phyloP scores from a whole-genome alignment of 2,113 vertebrate genomes.

The Gobius niger region DNA sequence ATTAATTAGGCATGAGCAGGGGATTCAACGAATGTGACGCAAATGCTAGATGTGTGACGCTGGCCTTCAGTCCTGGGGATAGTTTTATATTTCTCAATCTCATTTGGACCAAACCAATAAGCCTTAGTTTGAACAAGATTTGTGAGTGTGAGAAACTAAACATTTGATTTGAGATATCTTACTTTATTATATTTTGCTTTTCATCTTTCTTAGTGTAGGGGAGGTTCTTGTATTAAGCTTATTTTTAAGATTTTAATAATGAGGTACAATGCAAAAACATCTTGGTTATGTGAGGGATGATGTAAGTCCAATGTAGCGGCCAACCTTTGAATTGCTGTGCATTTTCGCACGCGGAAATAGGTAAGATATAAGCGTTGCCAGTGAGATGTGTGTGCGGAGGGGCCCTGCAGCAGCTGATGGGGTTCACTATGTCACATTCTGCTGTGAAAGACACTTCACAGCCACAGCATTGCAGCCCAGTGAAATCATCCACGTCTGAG shows the following conservation, averaged over 20 bases:
- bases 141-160: too few relatives aligned
- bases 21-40: background rate
- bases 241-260: too few relatives aligned
- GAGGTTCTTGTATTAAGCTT: too few relatives aligned
- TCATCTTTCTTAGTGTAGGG: too few relatives aligned
- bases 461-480: conserved; percentile 5
- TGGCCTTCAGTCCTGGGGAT: background rate
- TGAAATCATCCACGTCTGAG: conserved; percentile 26
- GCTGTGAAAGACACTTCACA: conserved; percentile 12
- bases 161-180: too few relatives aligned
- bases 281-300: too few relatives aligned
- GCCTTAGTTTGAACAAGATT: background rate
- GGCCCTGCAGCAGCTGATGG: conserved; percentile 51
- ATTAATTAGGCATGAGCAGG: background rate
- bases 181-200: too few relatives aligned
- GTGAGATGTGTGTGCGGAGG: conserved; percentile 49
- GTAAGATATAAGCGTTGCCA: conserved; percentile 20
- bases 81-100: background rate
- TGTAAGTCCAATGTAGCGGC: too few relatives aligned
- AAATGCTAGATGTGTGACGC: background rate
- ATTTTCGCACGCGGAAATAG: background rate
- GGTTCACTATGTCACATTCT: conserved; percentile 42
- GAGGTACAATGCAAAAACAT: too few relatives aligned
- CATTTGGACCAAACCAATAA: background rate
- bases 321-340: too few relatives aligned